Evolutionary conservation across 1,140 invertebrate genomes (phyloP).

Genomic region (Sitobion miscanthi): DNA sequence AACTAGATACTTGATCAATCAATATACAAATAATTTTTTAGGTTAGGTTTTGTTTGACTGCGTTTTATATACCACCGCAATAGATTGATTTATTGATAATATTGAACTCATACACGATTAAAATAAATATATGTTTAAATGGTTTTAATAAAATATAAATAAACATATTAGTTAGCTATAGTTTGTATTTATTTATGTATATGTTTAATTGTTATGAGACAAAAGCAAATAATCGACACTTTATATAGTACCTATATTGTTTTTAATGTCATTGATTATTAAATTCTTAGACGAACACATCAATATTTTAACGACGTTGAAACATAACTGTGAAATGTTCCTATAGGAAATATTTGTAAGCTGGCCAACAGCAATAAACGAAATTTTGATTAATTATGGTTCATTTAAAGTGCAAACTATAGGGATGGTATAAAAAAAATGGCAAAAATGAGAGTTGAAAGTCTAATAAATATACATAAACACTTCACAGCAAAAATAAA

Average conservation of each 20-base stretch:
- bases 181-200: neutral
- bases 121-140: neutral
- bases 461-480: neutral
- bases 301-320: neutral
- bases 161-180: neutral
- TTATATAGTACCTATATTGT: neutral
- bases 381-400: constrained; percentile 11
- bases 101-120: neutral
- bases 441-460: neutral
- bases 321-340: neutral
- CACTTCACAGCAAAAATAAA: neutral
- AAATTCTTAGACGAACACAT: neutral
- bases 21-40: neutral
- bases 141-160: neutral
- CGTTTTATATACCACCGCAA: neutral
- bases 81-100: neutral
- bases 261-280: neutral
- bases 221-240: neutral
- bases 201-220: neutral
- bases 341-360: neutral
- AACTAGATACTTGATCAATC: neutral
- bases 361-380: neutral
- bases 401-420: neutral
- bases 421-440: neutral
- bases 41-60: neutral